phyloP scores from a whole-genome alignment of 2,797 vertebrate genomes.

The Syndactyla subalaris region DNA sequence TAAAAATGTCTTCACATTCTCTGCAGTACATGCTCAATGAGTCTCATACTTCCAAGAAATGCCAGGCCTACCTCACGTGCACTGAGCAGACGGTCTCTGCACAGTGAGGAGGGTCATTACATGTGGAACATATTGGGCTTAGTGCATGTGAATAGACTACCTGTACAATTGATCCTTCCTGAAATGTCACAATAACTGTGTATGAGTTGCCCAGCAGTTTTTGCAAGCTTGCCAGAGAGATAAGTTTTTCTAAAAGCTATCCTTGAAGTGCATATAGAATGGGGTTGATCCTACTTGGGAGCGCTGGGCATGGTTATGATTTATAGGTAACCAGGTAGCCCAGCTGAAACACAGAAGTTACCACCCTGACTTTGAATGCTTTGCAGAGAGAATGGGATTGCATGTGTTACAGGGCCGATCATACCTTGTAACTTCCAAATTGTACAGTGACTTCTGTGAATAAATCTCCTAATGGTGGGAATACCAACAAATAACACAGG shows the following conservation, averaged over 20 bases:
- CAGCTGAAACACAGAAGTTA: not conserved
- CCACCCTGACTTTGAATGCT: not conserved
- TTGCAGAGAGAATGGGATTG: not conserved
- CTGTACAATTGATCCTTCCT: not conserved
- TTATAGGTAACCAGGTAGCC: not conserved
- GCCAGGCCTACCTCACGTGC: not conserved
- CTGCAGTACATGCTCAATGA: not conserved
- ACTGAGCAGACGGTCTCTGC: not conserved
- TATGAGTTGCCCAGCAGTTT: not conserved
- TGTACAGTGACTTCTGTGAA: not conserved
- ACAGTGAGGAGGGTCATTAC: not conserved
- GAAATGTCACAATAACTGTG: not conserved
- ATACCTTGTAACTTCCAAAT: not conserved
- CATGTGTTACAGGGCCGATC: not conserved
- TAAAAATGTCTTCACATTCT: slow-evolving; percentile 28
- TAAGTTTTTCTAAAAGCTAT: not conserved
- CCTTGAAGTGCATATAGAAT: not conserved
- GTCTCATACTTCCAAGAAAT: not conserved
- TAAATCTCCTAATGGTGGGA: not conserved
- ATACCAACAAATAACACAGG: not conserved
- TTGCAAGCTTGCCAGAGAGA: not conserved
- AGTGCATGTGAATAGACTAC: not conserved
- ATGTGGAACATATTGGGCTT: not conserved
- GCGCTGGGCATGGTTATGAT: not conserved
- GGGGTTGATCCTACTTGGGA: not conserved